A percentile compares a stretch with the other conserved stretches of the same genome.
phyloP scores from a whole-genome alignment of 1,140 invertebrate genomes.

The Bombus fervidus region DNA sequence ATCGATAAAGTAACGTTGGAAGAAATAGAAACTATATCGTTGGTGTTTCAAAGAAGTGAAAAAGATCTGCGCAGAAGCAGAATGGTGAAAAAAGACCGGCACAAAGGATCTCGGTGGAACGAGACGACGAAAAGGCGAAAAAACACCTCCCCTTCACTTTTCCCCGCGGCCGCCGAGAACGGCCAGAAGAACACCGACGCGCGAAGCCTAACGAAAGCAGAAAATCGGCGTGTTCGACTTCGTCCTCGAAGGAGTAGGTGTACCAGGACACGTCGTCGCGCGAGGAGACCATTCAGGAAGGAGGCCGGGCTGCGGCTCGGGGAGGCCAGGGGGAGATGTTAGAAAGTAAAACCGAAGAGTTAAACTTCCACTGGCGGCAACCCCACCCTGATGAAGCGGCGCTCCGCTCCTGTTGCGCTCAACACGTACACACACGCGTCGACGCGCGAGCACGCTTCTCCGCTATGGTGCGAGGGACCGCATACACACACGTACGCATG shows the following conservation, averaged over 20 bases:
- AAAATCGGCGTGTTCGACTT: constrained; percentile 51
- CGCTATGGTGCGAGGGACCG: not conserved
- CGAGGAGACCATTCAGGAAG: constrained; percentile 62
- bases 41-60: not conserved
- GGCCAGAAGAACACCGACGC: not conserved
- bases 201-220: constrained; percentile 34
- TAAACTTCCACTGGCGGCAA: constrained; percentile 63
- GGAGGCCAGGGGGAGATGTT: constrained; percentile 55
- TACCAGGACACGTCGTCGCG: constrained; percentile 61
- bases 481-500: constrained; percentile 44
- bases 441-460: not conserved
- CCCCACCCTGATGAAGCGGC: constrained; percentile 71
- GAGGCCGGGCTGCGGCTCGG: constrained; percentile 32
- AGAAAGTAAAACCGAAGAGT: constrained; percentile 77
- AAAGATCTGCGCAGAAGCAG: not conserved
- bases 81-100: constrained; percentile 22
- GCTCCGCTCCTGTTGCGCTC: constrained; percentile 60
- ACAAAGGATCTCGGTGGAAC: constrained; percentile 44
- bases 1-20: too few relatives aligned
- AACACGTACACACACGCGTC: constrained; percentile 11
- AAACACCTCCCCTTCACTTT: constrained; percentile 38
- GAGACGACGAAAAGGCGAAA: not conserved
- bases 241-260: constrained; percentile 62
- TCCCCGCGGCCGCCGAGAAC: constrained; percentile 8
- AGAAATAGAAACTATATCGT: too few relatives aligned